A percentile compares a stretch with the other conserved stretches of the same genome.
Evolutionary conservation across 2,113 vertebrate genomes (phyloP).

Genomic region (Pao palembangensis): DNA sequence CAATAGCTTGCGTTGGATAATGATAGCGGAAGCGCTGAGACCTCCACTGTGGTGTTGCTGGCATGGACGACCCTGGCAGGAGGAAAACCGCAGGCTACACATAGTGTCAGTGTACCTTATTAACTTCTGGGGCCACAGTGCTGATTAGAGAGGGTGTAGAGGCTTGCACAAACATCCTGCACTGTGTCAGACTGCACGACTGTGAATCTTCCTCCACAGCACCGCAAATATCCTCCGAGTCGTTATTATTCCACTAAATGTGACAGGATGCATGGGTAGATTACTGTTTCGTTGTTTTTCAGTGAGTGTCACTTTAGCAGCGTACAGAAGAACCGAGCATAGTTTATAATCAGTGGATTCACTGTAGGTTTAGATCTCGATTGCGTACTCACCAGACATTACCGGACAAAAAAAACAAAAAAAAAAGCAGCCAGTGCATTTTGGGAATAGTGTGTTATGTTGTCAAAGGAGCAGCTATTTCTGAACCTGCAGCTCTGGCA

Average conservation of each 20-base stretch:
- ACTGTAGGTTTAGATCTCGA: neutral
- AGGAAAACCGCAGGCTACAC: slow-evolving; percentile 13
- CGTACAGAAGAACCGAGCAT: neutral
- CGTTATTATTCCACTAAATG: neutral
- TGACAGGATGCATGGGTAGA: neutral
- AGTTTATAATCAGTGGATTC: neutral
- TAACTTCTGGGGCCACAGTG: slow-evolving; percentile 50
- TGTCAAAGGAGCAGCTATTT: slow-evolving; percentile 24
- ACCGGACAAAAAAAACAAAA: neutral
- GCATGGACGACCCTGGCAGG: slow-evolving; percentile 20
- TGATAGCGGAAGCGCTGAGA: neutral
- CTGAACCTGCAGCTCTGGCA: slow-evolving; percentile 44
- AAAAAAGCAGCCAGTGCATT: too few species aligned
- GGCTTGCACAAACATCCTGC: slow-evolving; percentile 42
- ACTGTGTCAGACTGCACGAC: slow-evolving; percentile 32
- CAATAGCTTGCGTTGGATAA: neutral
- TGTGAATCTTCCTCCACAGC: slow-evolving; percentile 27
- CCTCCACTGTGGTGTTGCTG: slow-evolving; percentile 4
- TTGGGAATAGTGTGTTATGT: slow-evolving; percentile 19
- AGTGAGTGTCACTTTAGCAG: neutral
- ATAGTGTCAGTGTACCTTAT: slow-evolving; percentile 43
- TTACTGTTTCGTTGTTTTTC: neutral
- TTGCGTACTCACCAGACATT: neutral
- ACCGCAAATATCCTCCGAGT: neutral
- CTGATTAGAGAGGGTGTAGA: slow-evolving; percentile 44